Percentiles rank a stretch among this genome's conserved stretches.
Evolutionary conservation across 1,140 invertebrate species (phyloP).

Genomic region (Achatina immaculata): DNA sequence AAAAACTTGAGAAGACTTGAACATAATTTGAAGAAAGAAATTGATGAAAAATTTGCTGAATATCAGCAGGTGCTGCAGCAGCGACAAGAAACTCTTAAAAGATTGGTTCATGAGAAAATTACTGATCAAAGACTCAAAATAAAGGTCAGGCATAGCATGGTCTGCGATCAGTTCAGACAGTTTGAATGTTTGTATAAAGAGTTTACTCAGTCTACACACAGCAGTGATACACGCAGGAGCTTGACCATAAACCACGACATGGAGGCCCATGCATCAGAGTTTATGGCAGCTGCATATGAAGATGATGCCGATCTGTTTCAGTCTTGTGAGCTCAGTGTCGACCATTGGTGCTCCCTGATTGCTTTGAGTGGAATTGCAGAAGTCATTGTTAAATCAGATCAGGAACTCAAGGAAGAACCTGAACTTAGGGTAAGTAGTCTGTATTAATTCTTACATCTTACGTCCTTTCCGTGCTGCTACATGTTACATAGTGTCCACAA

Average conservation of each 20-base stretch:
- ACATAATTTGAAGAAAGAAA: conserved; percentile 53
- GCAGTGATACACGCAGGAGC: conserved; percentile 58
- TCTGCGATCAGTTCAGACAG: conserved; percentile 56
- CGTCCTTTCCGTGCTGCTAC: too few species aligned
- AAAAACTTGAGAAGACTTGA: conserved; percentile 62
- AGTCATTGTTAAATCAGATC: conserved; percentile 49
- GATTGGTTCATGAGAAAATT: conserved; percentile 52
- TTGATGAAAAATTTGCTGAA: conserved; percentile 66
- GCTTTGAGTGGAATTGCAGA: conserved; percentile 63
- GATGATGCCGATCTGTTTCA: conserved; percentile 61
- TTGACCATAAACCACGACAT: conserved; percentile 61
- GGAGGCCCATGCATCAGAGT: conserved; percentile 52
- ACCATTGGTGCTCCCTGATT: conserved; percentile 53
- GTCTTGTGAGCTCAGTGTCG: conserved; percentile 54
- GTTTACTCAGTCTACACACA: conserved; percentile 51
- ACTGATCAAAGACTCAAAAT: conserved; percentile 59
- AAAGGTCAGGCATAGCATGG: conserved; percentile 56
- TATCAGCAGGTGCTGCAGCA: conserved; percentile 60
- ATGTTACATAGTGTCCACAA: too few species aligned
- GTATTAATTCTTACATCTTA: too few species aligned
- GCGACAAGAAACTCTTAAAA: conserved; percentile 57
- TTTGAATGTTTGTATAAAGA: conserved; percentile 59
- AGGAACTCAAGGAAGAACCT: conserved; percentile 53
- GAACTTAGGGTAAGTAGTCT: too few species aligned
- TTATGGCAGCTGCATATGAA: conserved; percentile 48